phyloP scores from a whole-genome alignment of 2,113 vertebrate species.

The Chascanopsetta lugubris region DNA sequence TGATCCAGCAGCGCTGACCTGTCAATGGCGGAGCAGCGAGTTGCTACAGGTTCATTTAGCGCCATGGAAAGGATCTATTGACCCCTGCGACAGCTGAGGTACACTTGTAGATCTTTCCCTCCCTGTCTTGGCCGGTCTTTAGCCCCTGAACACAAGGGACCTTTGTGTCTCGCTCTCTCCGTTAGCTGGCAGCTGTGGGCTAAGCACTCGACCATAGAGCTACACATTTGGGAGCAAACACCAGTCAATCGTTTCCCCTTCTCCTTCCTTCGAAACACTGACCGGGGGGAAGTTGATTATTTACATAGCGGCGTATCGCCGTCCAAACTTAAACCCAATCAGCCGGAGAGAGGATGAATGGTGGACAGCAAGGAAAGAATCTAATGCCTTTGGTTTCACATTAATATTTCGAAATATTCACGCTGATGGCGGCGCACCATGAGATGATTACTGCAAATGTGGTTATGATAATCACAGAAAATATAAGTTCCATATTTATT shows the following conservation, averaged over 20 bases:
- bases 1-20: conserved; percentile 48
- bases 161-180: conserved; percentile 71
- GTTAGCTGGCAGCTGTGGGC: conserved; percentile 77
- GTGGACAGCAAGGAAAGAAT: conserved; percentile 31
- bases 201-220: conserved; percentile 69
- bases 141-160: conserved; percentile 66
- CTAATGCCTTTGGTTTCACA: conserved; percentile 53
- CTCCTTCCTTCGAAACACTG: conserved; percentile 50
- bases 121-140: conserved; percentile 70
- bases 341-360: conserved; percentile 15
- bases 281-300: conserved; percentile 56
- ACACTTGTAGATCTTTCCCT: conserved; percentile 73
- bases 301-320: conserved; percentile 43
- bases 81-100: conserved; percentile 78
- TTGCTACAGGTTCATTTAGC: conserved; percentile 44
- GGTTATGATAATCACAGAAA: conserved; percentile 62
- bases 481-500: conserved; percentile 65
- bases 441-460: conserved; percentile 54
- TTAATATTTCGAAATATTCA: conserved; percentile 34
- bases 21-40: conserved; percentile 32
- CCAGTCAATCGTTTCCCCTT: conserved; percentile 49
- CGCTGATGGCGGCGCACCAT: conserved; percentile 31
- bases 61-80: conserved; percentile 63
- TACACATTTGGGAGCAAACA: conserved; percentile 64
- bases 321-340: conserved; percentile 35